Evolutionary conservation across 2,888 invertebrate species (phyloP).

Genomic region (Pristionchus fissidentatus): DNA sequence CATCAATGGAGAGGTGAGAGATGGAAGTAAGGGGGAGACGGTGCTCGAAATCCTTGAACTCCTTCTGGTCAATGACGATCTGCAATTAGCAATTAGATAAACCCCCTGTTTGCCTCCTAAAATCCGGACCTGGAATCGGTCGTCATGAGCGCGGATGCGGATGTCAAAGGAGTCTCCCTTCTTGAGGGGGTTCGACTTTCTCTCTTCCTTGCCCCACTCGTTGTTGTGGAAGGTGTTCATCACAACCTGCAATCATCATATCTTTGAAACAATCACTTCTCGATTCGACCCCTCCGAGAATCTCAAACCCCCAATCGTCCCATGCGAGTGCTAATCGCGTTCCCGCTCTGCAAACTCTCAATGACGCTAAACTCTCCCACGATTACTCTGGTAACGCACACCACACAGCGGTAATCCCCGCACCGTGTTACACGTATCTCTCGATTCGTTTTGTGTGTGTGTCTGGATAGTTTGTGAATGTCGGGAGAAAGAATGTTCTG

Average conservation of each 20-base stretch:
- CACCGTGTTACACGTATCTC: neutral
- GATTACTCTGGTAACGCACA: constrained; percentile 6
- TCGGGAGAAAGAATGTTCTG: neutral
- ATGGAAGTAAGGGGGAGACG: constrained; percentile 65
- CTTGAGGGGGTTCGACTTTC: constrained; percentile 70
- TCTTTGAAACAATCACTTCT: too few species aligned
- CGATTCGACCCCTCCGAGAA: neutral
- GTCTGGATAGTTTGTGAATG: neutral
- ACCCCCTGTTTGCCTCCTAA: too few species aligned
- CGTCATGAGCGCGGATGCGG: constrained; percentile 67
- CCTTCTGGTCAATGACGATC: constrained; percentile 69
- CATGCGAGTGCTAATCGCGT: too few species aligned
- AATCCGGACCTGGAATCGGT: constrained; percentile 61
- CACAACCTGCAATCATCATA: constrained; percentile 61
- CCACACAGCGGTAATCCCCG: neutral
- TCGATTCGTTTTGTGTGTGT: neutral
- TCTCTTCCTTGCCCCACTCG: constrained; percentile 71
- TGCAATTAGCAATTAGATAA: constrained; percentile 44
- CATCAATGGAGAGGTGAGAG: constrained; percentile 67
- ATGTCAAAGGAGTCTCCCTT: constrained; percentile 70
- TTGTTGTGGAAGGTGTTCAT: constrained; percentile 73
- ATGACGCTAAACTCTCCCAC: neutral
- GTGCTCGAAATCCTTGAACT: constrained; percentile 69
- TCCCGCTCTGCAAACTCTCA: constrained; percentile 9
- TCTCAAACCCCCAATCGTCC: neutral